Evolutionary conservation across 2,113 vertebrate genomes (phyloP), one percentile per base, ranked within the genome.

Genomic region (Agelaius tricolor): DNA sequence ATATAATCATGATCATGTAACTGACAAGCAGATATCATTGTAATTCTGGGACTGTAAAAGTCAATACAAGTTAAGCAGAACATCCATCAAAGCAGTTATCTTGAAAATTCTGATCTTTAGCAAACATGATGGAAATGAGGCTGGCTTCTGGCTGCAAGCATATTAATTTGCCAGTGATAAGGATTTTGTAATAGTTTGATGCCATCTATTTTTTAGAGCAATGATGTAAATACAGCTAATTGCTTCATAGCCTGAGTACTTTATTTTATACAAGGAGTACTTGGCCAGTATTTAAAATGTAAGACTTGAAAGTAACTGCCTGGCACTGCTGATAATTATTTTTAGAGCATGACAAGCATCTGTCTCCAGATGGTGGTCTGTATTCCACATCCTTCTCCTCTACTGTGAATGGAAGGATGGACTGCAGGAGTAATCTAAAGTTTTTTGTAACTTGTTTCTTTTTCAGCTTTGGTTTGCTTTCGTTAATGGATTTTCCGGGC

Each of bases 391-490:
- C 67, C 27, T 87, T 31, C 65, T 96, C 19, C 51, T 81, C 89
- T 96, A 21, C 57, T 90, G 52, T 86, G 81, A 88, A 92, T 94
- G 87, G 91, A 97, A 97, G 90, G 44, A 37, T 87, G 94, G 93
- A 96, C 83, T 83, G 91, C 89, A 89, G 69, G 90, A 94, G 87
- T 97, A 94, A 97, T 97, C 91, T 97, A 96, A 98, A 97, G 88
- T 69, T 96, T 96, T 96, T 96, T 97, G 84, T 96, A 94, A 97
- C 95, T 98, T 97, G 97, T 89, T 21, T 97, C 11, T 95, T 96
- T 98, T 98, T 84, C 98, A 99, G 99, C 99, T 99, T 97, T 99
- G 99, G 99, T 99, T 99, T 95, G 99, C 99, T 91, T 99, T 99
- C 78, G 99, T 99, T 95, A 99, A 99, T 95, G 99, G 99, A 95